These are phyloP conservation scores for Microtus richardsoni DNA, from an alignment of 2,113 vertebrate genomes.

Conservation along the genomic window DNA sequence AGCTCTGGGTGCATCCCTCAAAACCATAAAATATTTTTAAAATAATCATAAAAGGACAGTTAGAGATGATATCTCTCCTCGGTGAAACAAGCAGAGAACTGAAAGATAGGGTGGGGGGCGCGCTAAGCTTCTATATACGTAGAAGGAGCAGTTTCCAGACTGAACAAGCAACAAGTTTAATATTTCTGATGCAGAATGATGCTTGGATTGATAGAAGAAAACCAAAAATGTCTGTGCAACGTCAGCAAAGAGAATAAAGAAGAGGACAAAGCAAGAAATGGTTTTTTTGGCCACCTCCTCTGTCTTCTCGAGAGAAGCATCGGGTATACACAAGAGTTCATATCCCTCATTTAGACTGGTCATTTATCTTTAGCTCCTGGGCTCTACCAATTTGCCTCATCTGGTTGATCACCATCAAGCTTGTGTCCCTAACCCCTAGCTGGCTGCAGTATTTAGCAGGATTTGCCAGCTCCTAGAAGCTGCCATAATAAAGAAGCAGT, in stretches of 20 bases:
- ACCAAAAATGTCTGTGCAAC: rapidly evolving
- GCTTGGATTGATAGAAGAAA: not conserved
- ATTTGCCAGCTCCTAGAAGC: not conserved
- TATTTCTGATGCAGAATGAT: not conserved
- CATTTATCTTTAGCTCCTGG: not conserved
- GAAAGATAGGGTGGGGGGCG: not conserved
- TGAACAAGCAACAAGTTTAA: not conserved
- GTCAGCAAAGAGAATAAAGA: too few relatives aligned
- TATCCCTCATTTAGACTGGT: not conserved
- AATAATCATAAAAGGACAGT: not conserved
- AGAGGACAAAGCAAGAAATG: not conserved
- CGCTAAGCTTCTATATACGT: not conserved
- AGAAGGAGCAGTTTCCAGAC: not conserved
- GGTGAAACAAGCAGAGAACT: not conserved
- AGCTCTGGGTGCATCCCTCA: not conserved
- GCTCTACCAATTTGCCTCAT: not conserved
- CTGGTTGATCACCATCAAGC: not conserved
- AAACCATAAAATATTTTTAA: not conserved
- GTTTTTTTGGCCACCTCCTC: not conserved
- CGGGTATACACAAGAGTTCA: not conserved
- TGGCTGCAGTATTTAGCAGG: not conserved
- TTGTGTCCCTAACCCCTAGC: not conserved
- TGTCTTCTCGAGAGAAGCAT: not conserved
- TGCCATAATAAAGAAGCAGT: not conserved
- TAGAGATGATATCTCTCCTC: not conserved